Base-by-base conservation (phyloP, 2,888 invertebrate species). In the Drosophila fulvimacula region DNA sequence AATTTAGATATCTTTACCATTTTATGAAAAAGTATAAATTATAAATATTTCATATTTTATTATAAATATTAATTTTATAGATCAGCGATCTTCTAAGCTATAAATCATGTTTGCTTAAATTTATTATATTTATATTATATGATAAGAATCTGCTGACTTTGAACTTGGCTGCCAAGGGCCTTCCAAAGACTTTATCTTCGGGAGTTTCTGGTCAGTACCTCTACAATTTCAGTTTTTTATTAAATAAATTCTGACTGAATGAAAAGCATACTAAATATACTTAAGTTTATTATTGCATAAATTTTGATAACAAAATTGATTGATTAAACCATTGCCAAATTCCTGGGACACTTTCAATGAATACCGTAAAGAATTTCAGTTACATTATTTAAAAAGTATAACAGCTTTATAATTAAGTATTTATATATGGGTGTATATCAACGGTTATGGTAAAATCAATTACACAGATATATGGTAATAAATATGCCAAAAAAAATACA, bases 371-470 rank as follows among this genome's bases (percentile, higher is more conserved):
- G 13, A 48, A 48, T 48, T 30, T 48, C 13, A 48, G 17, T 6
- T 32, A 7, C 11, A 51, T 19, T 49, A 19, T 32, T 15, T 6
- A 4, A 4, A 51, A 15, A 15, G n/a, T n/a, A 19, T 15, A 13
- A 21, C 9, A 0, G 15, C 5, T 34, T 51, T 51, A 27, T 27
- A 17, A 10, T 17, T 17, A 30, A 17, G 11, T 11, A 30, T 10
- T n/a, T 34, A 19, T 34, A 15, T 44, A 13, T 24, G 19, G 10
- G n/a, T 34, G 7, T 34, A 19, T 51, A 34, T 34, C 34, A 51
- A 21, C 21, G 21, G 32, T 51, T 21, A 21, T 21, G 49, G 21
- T 34, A 21, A 51, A 34, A 34, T 38, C 24, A 52, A 52, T 52
- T 52, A 52, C 21, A 24, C 36, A 36, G 5, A 52, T 38, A 27